phyloP scores from a whole-genome alignment of 2,888 invertebrate species.

The Monopis laevigella region DNA sequence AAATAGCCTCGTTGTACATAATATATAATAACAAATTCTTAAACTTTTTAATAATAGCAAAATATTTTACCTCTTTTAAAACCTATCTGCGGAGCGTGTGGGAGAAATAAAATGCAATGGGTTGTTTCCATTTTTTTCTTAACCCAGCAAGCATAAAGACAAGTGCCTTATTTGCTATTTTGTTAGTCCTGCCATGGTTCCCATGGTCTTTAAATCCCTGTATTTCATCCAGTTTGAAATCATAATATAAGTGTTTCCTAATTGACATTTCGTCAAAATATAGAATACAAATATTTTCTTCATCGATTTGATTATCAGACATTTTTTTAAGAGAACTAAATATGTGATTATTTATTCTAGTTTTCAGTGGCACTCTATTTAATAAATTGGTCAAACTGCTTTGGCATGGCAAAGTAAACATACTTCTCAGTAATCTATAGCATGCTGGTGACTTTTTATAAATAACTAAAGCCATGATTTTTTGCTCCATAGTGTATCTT shows the following conservation, averaged over 20 bases:
- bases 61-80: no score
- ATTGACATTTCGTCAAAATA: slow-evolving; percentile 21
- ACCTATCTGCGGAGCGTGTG: no score
- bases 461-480: slow-evolving; percentile 17
- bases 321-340: slow-evolving; percentile 17
- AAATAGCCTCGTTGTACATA: no score
- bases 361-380: slow-evolving; percentile 19
- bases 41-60: no score
- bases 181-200: slow-evolving; percentile 10
- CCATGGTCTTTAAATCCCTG: slow-evolving; percentile 5
- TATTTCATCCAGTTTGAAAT: slow-evolving; percentile 1
- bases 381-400: slow-evolving; percentile 19
- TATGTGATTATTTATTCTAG: slow-evolving; percentile 20
- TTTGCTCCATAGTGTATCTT: slow-evolving; percentile 14
- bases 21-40: no score
- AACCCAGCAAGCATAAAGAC: slow-evolving; percentile 21
- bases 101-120: slow-evolving; percentile 18
- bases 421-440: slow-evolving; percentile 21
- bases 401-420: slow-evolving; percentile 21
- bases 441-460: slow-evolving; percentile 23
- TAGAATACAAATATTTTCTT: slow-evolving; percentile 13
- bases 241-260: slow-evolving; percentile 13
- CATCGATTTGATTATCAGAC: slow-evolving; percentile 10
- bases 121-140: slow-evolving; percentile 20
- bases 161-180: slow-evolving; percentile 17